Conservation (phyloP, 2,888 invertebrate species). For the Aphrophora alni region DNA sequence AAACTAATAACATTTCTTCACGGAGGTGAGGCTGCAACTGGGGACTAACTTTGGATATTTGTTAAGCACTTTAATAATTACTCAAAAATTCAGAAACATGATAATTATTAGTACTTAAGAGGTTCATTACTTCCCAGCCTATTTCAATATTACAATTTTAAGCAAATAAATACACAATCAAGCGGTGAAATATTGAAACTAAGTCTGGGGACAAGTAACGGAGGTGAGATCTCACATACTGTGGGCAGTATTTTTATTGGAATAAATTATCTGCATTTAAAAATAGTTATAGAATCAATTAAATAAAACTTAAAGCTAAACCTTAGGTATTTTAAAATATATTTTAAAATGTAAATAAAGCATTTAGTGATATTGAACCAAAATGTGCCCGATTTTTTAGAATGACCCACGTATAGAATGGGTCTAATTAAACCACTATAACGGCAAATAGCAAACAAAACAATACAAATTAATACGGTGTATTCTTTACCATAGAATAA, state of each 20-base stretch:
- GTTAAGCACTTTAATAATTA: conserved; percentile 10
- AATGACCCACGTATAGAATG: no score
- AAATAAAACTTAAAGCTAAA: conserved; percentile 19
- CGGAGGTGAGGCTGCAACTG: conserved; percentile 31
- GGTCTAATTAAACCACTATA: no score
- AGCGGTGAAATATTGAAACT: conserved; percentile 15
- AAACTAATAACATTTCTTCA: conserved; percentile 28
- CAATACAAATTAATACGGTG: no score
- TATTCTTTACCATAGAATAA: no score
- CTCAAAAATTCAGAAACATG: conserved; percentile 17
- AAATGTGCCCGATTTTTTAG: conserved; percentile 22
- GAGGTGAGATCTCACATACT: conserved; percentile 28
- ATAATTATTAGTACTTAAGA: conserved; percentile 23
- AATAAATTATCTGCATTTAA: conserved; percentile 22
- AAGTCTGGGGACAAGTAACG: conserved; percentile 25
- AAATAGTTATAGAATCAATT: conserved; percentile 13
- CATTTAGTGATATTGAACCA: conserved; percentile 22
- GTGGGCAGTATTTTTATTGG: conserved; percentile 18
- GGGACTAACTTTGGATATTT: conserved; percentile 20
- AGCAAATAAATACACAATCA: conserved; percentile 18
- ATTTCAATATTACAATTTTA: conserved; percentile 25
- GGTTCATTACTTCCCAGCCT: conserved; percentile 13
- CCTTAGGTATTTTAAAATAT: conserved; percentile 22
- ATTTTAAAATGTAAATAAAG: conserved; percentile 21
- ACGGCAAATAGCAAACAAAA: no score